Evolutionary conservation across 1,140 invertebrate genomes (phyloP), one percentile per base, ranked within the genome.

Genomic region (Caenorhabditis briggsae): DNA sequence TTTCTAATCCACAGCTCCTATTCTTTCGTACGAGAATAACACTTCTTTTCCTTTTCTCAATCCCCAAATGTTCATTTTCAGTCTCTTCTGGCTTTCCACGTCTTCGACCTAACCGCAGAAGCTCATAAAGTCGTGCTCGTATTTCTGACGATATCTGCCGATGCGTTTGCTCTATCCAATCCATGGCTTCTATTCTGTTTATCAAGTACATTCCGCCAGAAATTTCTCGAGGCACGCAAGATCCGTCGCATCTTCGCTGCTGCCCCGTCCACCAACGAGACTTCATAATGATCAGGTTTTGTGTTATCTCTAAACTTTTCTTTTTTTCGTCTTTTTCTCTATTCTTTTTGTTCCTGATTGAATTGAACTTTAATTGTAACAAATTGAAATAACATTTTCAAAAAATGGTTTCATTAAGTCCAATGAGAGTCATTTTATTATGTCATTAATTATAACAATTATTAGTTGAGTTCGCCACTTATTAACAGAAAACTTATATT

Each of bases 341-440:
- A 16, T 53, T 16, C 1, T 33, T 33, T 33, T 33, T 33, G 33
- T 58, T n/a, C 56, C n/a, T n/a, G 56, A 58, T 18, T n/a, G 18
- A 58, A 58, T 53, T 16, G 5, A 11, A 11, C 16, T 53, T 1
- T 53, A 16, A 53, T 18, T 33, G 33, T 33, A 33, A 33, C 33
- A 33, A 58, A 58, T 5, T 2, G n/a, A 58, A 58, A 58, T 58
- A n/a, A n/a, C 12, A 18, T 58, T 58, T n/a, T 3, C 2, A 58
- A n/a, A 58, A 58, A 58, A 58, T 33, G 1, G 33, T 33, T 33
- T 33, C 33, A 33, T 33, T 33, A 78, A 78, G 41, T 78, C 5
- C n/a, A 50, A 78, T 78, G 70, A 78, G 70, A 78, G 70, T 78
- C 70, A 78, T 78, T 78, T 78, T 78, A 78, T 78, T 48, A 78